These are phyloP conservation scores for Calephelis perditalis DNA, from an alignment of 2,888 invertebrate genomes.

Conservation along the genomic window DNA sequence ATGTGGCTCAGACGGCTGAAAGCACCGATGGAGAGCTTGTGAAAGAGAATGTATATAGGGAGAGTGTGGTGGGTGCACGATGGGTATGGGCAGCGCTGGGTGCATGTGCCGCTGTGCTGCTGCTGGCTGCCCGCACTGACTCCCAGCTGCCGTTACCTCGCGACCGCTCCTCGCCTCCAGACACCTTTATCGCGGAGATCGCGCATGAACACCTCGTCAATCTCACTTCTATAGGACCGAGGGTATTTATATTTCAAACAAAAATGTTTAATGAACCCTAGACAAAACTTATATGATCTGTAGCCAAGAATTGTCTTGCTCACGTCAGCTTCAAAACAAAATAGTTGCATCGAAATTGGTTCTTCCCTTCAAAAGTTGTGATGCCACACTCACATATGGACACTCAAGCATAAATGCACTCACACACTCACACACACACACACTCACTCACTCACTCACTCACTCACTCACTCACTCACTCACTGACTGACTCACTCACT, in stretches of 20 bases:
- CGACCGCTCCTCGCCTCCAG: conserved; percentile 32
- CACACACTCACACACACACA: too few species aligned
- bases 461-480: too few species aligned
- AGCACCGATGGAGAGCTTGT: conserved; percentile 28
- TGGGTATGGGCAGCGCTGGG: conserved; percentile 55
- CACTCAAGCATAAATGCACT: too few species aligned
- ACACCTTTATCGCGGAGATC: conserved; percentile 71
- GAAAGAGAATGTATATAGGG: conserved; percentile 44
- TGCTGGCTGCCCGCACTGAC: conserved; percentile 75
- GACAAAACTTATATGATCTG: too few species aligned
- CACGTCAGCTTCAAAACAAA: too few species aligned
- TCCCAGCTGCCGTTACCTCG: conserved; percentile 76
- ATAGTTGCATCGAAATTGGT: too few species aligned
- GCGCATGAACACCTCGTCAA: conserved; percentile 82
- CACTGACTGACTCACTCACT: too few species aligned
- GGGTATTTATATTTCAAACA: conserved; percentile 43
- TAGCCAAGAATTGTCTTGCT: too few species aligned
- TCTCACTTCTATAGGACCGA: conserved; percentile 79
- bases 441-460: too few species aligned
- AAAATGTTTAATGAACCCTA: too few species aligned
- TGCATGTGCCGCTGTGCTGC: conserved; percentile 69
- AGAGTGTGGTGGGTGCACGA: conserved; percentile 40
- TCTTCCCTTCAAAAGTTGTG: too few species aligned
- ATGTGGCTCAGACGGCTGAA: background rate
- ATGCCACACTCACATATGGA: too few species aligned